Conservation (phyloP, 2,113 vertebrate species). For the Eptesicus fuscus region DNA sequence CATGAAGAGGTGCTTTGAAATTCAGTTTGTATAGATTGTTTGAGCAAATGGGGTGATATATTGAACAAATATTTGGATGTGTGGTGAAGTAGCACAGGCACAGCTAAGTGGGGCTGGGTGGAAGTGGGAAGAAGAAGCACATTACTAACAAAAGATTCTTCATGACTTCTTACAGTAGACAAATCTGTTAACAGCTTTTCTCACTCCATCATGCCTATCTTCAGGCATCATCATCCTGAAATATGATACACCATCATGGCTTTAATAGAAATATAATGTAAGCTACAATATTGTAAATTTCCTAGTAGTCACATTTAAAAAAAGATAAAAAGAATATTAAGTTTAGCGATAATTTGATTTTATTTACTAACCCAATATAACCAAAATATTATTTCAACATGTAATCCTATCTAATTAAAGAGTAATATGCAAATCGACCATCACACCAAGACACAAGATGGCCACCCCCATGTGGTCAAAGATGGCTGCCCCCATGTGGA, state of each 20-base stretch:
- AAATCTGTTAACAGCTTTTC: not conserved
- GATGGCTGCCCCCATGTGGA: too few relatives aligned
- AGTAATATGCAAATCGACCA: too few relatives aligned
- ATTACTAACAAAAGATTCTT: not conserved
- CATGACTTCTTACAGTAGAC: not conserved
- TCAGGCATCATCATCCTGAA: not conserved
- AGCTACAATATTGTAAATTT: not conserved
- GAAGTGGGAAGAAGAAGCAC: not conserved
- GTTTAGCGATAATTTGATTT: not conserved
- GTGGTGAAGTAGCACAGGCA: not conserved
- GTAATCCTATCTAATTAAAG: not conserved
- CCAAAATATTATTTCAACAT: not conserved
- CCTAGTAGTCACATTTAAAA: not conserved
- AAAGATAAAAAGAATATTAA: not conserved
- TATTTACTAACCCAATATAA: not conserved
- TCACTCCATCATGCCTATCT: not conserved
- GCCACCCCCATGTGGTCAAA: too few relatives aligned
- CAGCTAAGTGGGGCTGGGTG: not conserved
- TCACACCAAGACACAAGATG: too few relatives aligned
- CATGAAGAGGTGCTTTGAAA: not conserved
- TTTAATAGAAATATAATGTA: not conserved
- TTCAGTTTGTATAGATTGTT: not conserved
- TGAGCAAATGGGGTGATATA: not conserved
- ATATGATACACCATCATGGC: not conserved
- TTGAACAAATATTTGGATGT: conserved; percentile 21